Evolutionary conservation across 2,888 invertebrate genomes (phyloP).

Genomic region (Leistus spinibarbis): DNA sequence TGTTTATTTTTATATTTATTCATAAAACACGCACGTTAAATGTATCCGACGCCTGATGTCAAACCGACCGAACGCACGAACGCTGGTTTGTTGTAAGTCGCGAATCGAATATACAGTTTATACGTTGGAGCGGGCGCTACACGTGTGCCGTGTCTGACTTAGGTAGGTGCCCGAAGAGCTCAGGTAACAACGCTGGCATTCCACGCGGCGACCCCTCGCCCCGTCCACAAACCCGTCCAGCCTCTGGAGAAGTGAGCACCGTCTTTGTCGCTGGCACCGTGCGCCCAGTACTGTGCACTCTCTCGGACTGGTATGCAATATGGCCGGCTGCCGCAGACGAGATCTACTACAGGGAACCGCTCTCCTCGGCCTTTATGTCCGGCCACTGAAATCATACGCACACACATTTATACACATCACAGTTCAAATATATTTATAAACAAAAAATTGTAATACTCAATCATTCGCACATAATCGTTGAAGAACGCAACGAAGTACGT

Average conservation of each 20-base stretch:
- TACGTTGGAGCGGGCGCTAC: slow-evolving; percentile 41
- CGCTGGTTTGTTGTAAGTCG: neutral
- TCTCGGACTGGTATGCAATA: slow-evolving; percentile 59
- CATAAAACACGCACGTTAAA: neutral
- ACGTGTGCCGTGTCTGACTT: slow-evolving; percentile 50
- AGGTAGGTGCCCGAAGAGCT: slow-evolving; percentile 32
- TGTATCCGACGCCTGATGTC: neutral
- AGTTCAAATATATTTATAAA: slow-evolving; percentile 21
- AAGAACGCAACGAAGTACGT: neutral
- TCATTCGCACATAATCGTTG: neutral
- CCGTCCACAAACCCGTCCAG: slow-evolving; percentile 55
- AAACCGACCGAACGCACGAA: neutral
- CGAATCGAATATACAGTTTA: slow-evolving; percentile 12
- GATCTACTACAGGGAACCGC: slow-evolving; percentile 49
- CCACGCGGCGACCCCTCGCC: slow-evolving; percentile 53
- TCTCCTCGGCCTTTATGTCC: slow-evolving; percentile 46
- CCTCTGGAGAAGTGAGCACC: slow-evolving; percentile 52
- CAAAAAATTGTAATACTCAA: slow-evolving; percentile 17
- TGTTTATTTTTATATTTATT: neutral
- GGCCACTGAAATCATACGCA: slow-evolving; percentile 48
- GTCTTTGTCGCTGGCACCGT: slow-evolving; percentile 47
- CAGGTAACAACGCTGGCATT: slow-evolving; percentile 56
- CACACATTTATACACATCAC: slow-evolving; percentile 42
- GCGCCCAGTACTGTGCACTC: slow-evolving; percentile 47
- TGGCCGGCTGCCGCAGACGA: slow-evolving; percentile 54